These are phyloP conservation scores for Drosophila yooni DNA, from an alignment of 2,888 invertebrate species.

Conservation along the genomic window DNA sequence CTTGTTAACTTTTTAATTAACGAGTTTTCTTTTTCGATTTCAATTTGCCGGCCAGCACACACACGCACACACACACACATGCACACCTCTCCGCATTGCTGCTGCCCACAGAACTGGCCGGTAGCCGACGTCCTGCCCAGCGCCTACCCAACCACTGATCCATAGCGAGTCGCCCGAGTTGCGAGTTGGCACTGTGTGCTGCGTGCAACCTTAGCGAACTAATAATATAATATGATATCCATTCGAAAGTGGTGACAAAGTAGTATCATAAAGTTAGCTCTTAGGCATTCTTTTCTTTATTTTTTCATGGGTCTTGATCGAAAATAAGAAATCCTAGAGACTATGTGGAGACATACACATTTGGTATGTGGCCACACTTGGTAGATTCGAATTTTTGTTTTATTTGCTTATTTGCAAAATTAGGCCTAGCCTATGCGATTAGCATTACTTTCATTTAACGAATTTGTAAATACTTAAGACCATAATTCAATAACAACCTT, in stretches of 20 bases:
- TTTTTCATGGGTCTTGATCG: not conserved
- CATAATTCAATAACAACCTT: too few relatives aligned
- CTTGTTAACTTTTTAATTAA: conserved; percentile 83
- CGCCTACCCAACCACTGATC: conserved; percentile 25
- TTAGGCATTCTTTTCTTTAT: not conserved
- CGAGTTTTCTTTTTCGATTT: conserved; percentile 83
- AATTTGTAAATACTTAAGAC: not conserved
- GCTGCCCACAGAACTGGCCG: conserved; percentile 74
- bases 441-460: too few relatives aligned
- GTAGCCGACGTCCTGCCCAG: conserved; percentile 8
- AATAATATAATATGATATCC: conserved; percentile 21
- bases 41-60: conserved; percentile 76
- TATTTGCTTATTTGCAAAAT: too few relatives aligned
- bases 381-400: too few relatives aligned
- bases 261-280: not conserved
- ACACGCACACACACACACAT: conserved; percentile 11
- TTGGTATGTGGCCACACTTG: not conserved
- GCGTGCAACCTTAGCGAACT: conserved; percentile 62
- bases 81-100: not conserved
- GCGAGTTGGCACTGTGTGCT: conserved; percentile 9
- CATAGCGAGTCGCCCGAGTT: conserved; percentile 32
- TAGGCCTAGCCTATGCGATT: too few relatives aligned
- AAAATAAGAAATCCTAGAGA: not conserved
- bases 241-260: not conserved
- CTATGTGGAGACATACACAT: not conserved